Evolutionary conservation across 2,888 invertebrate species (phyloP), one percentile per base, ranked within the genome.

Genomic region (Mesorhabditis spiculigera): DNA sequence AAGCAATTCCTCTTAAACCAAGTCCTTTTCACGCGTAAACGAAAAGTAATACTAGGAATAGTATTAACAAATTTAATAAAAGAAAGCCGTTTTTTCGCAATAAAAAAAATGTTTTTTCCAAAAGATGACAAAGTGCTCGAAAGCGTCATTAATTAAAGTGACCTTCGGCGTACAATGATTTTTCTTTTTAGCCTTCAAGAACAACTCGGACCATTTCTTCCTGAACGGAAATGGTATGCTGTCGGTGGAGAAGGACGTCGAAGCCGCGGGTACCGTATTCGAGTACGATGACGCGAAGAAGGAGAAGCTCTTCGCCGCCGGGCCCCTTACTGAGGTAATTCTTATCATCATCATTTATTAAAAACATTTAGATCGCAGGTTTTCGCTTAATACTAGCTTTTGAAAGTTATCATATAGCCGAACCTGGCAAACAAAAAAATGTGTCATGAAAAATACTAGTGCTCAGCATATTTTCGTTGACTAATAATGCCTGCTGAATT

Each of bases 181-280:
- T 10, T 42, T 8, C n/a, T 67, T 74, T 75, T 65, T 86, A 91
- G 95, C 95, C 5, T 89, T 95, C 66, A 90, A 94, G 76, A 93
- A 93, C 87, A 89, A 90, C 69, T 89, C 91, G 65, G 92, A 92
- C 4, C 90, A 92, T 80, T 97, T 92, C 86, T 94, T 93, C 86
- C 88, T 97, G 68, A 97, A 97, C 87, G 96, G 96, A 1, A 92
- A 94, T 86, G 95, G 93, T 91, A 91, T 92, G 85, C 94, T 97
- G 84, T 93, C 94, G 88, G 93, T 93, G n/a, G 82, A 83, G 71
- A 80, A 80, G 68, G 82, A 85, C 63, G 78, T 84, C 43, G 78
- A 89, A 71, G 93, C 94, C 83, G 93, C 92, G 0, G 93, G 94
- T 10, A 91, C 91, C 5, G 90, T 91, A 82, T 95, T 95, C 90